Evolutionary conservation across 2,888 invertebrate genomes (phyloP), one percentile per base, ranked within the genome.

Genomic region (Stenichneumon culpator): DNA sequence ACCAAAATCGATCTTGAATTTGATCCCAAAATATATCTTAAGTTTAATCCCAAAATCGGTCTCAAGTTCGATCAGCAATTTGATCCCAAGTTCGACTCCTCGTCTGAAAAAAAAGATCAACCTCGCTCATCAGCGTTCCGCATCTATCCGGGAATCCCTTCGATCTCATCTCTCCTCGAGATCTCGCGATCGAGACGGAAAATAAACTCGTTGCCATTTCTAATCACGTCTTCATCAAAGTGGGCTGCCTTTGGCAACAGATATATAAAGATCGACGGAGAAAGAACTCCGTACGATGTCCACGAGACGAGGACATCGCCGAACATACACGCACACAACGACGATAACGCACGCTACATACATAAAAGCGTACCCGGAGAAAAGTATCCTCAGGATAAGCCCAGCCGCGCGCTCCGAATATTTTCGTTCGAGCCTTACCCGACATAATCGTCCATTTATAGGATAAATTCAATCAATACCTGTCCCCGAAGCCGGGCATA

Each of bases 381-480:
- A 65, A 28, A 68, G 19, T 52, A 11, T 25, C 68, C 54, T 19
- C 52, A 63, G 63, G 44, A 70, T 63, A 60, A 50, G 50, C 63
- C 65, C 74, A 54, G 72, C 47, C 54, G 80, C 83, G 86, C 86
- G 87, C 83, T 88, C 84, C 88, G 83, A 87, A 87, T 87, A 86
- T 88, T 87, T 86, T 86, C 83, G 70, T 83, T 83, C 84, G 83
- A 68, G 86, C 86, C 87, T 87, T 87, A 86, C 78, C 84, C 87
- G 87, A 88, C 89, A 89, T 89, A 87, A 90, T 90, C 88, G 87
- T 87, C 90, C 91, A 89, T 93, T 92, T 92, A 90, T 90, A 92
- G 91, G 89, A 91, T 92, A 93, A 92, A 92, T 92, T 92, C 90
- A 91, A 92, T 92, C 92, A 91, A 92, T 92, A 91, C 89, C 87